These are phyloP conservation scores for Arctia plantaginis DNA, from an alignment of 2,888 invertebrate genomes.

Conservation along the genomic window DNA sequence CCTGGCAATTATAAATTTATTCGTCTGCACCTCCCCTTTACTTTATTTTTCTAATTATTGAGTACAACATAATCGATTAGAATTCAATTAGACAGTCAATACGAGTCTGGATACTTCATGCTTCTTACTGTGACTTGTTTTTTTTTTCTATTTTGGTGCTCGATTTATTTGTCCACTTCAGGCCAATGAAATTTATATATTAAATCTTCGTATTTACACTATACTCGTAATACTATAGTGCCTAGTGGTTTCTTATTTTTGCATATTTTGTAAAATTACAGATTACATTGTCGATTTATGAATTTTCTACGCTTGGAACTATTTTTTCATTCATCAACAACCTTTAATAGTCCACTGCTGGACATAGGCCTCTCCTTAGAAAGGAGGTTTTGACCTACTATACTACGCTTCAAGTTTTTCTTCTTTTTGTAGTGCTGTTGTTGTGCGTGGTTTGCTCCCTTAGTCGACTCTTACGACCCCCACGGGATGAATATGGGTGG, in stretches of 20 bases:
- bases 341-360: too few species aligned
- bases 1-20: slow-evolving; percentile 63
- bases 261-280: background rate
- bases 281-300: background rate
- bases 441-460: too few species aligned
- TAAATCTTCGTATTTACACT: background rate
- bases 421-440: too few species aligned
- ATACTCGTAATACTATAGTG: background rate
- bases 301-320: too few species aligned
- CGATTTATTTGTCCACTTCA: background rate
- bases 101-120: slow-evolving; percentile 10
- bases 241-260: background rate
- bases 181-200: background rate
- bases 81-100: slow-evolving; percentile 36
- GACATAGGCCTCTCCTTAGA: too few species aligned
- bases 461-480: too few species aligned
- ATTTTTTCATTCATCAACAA: too few species aligned
- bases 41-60: slow-evolving; percentile 54
- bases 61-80: slow-evolving; percentile 44
- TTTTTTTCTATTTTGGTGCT: background rate
- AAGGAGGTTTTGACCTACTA: too few species aligned
- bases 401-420: too few species aligned
- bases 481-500: too few species aligned
- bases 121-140: background rate
- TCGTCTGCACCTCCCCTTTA: slow-evolving; percentile 41